Base-by-base conservation (phyloP, 2,888 invertebrate genomes). In the Pterostichus madidus region DNA sequence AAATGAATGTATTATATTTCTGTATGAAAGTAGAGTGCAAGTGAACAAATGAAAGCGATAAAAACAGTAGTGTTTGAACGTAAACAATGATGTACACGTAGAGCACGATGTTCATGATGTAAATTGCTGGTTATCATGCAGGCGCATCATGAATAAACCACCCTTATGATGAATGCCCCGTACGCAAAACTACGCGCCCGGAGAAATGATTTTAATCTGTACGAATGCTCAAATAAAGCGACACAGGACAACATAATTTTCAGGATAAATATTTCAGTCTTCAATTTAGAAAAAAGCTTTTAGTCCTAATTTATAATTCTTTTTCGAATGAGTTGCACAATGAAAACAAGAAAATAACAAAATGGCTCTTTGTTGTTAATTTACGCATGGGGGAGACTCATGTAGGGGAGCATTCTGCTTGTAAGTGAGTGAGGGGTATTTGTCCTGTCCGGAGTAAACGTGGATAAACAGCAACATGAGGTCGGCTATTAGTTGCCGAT, bases 281-380 rank as follows among this genome's bases (percentile, higher is more conserved):
- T 71, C 68, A 71, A 71, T 52, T 75, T 75, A 52, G 52, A 75
- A 75, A 75, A 75, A 75, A 75, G 75, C 75, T 75, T 75, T 75
- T 75, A 75, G 49, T 8, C 75, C 32, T 75, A 52, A 75, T 75
- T 75, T 75, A 75, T 75, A 75, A 75, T 75, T 75, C 75, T 75
- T 75, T 75, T 75, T 75, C 59, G 24, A 24, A 59, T 59, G 56
- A 8, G 31, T 39, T 39, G 7, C 39, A 39, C 39, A 49, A 49
- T 49, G 13, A 49, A 49, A 49, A 49, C 49, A 49, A 49, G 49
- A 49, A 49, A 49, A 49, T 13, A 13, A 49, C 49, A n/a, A 13
- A 49, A 49, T 49, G 11, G 2, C n/a, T 49, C 49, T 11, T 49
- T 49, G 49, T 49, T 13, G 11, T 39, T 39, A 39, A 39, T 39